Evolutionary conservation across 2,888 invertebrate species (phyloP).

Genomic region (Rhyacophila evoluta): DNA sequence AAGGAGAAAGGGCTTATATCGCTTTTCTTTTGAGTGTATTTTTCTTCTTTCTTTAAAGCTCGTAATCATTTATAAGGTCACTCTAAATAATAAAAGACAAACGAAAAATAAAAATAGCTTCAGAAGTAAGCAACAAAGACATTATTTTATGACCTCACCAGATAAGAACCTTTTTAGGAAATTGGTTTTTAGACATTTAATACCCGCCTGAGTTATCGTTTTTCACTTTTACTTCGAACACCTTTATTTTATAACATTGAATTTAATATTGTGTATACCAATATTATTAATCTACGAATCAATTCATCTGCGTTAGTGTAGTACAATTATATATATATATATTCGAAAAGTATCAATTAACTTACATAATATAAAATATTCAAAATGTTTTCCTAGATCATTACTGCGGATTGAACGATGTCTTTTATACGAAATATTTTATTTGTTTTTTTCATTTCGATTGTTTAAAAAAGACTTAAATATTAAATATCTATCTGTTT

Average conservation of each 20-base stretch:
- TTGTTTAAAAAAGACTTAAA: no score
- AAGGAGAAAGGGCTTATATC: not conserved
- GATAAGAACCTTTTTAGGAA: constrained; percentile 5
- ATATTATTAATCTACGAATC: no score
- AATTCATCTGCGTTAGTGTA: no score
- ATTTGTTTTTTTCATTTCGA: no score
- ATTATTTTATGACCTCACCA: not conserved
- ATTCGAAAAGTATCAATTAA: no score
- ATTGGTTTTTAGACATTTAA: constrained; percentile 14
- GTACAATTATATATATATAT: no score
- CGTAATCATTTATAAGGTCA: constrained; percentile 6
- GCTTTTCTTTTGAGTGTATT: not conserved
- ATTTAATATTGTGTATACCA: not conserved
- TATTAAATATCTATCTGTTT: no score
- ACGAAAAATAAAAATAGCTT: not conserved
- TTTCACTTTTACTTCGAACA: not conserved
- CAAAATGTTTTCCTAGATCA: no score
- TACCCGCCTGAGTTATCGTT: not conserved
- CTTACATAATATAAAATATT: no score
- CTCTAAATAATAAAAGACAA: constrained; percentile 17
- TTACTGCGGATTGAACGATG: no score
- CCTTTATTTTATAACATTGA: not conserved
- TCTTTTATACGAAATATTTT: no score
- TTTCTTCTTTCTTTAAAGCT: not conserved
- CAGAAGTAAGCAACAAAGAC: constrained; percentile 3